These are phyloP conservation scores for Euzophera pinguis DNA, from an alignment of 2,888 invertebrate genomes.

Conservation along the genomic window DNA sequence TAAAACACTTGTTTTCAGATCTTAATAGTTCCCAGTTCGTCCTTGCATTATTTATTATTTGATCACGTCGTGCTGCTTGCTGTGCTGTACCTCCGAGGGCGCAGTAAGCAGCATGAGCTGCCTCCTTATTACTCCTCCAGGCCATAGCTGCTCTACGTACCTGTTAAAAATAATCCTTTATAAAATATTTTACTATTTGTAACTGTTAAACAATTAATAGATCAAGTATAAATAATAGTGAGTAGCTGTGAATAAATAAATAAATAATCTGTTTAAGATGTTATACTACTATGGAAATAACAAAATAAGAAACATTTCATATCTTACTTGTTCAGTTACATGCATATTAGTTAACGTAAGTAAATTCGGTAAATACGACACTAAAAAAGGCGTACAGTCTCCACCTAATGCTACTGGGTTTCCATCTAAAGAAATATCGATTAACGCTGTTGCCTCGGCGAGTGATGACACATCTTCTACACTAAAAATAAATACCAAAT, in stretches of 20 bases:
- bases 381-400: constrained; percentile 89
- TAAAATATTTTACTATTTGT: too few species aligned
- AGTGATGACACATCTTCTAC: constrained; percentile 93
- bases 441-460: constrained; percentile 86
- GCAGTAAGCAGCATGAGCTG: constrained; percentile 83
- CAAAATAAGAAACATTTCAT: not conserved
- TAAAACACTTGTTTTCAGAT: constrained; percentile 82
- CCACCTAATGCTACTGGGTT: constrained; percentile 90
- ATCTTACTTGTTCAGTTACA: constrained; percentile 84
- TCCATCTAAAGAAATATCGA: constrained; percentile 92
- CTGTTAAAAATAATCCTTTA: too few species aligned
- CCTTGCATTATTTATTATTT: constrained; percentile 90
- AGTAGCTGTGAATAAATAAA: too few species aligned
- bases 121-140: constrained; percentile 89
- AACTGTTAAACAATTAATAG: too few species aligned
- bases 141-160: constrained; percentile 88
- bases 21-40: constrained; percentile 92
- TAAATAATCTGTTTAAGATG: too few species aligned
- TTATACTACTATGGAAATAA: too few species aligned
- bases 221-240: too few species aligned
- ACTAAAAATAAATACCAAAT: constrained; percentile 56
- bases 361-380: constrained; percentile 88
- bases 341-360: constrained; percentile 87
- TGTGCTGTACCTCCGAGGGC: constrained; percentile 79
- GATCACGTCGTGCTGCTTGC: constrained; percentile 85